phyloP scores from a whole-genome alignment of 2,888 invertebrate genomes.

The Rhagonycha fulva region DNA sequence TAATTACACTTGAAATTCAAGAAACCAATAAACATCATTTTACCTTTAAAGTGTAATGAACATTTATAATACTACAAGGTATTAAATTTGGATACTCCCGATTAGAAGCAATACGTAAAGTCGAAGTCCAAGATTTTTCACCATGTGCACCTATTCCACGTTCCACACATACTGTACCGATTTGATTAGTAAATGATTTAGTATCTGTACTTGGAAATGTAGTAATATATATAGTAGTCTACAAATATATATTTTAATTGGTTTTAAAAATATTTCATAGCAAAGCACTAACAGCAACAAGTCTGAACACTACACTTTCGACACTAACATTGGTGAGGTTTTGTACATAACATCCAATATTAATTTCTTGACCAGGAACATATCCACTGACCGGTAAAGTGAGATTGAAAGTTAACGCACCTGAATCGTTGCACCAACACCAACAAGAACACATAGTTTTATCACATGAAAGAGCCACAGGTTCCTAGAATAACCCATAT shows the following conservation, averaged over 20 bases:
- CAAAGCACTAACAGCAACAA: neutral
- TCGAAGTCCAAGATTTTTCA: conserved; percentile 40
- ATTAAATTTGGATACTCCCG: conserved; percentile 40
- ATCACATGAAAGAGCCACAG: conserved; percentile 4
- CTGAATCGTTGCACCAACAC: neutral
- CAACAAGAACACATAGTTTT: neutral
- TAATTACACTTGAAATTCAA: neutral
- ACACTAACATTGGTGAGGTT: conserved; percentile 62
- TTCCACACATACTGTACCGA: conserved; percentile 27
- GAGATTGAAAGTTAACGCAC: neutral
- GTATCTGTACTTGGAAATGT: neutral
- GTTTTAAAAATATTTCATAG: neutral
- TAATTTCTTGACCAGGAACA: conserved; percentile 76
- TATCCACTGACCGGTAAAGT: conserved; percentile 61
- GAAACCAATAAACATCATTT: neutral
- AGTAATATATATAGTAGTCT: conserved; percentile 10
- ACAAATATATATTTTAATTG: neutral
- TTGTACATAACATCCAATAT: conserved; percentile 70
- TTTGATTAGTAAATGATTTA: neutral
- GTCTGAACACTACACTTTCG: neutral
- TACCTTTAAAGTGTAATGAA: conserved; percentile 6
- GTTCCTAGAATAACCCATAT: neutral
- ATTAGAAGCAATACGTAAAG: conserved; percentile 39
- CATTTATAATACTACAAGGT: conserved; percentile 14
- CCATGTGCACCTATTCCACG: conserved; percentile 50